Base-by-base conservation (phyloP, 1,140 invertebrate species). In the Drosophila arizonae region DNA sequence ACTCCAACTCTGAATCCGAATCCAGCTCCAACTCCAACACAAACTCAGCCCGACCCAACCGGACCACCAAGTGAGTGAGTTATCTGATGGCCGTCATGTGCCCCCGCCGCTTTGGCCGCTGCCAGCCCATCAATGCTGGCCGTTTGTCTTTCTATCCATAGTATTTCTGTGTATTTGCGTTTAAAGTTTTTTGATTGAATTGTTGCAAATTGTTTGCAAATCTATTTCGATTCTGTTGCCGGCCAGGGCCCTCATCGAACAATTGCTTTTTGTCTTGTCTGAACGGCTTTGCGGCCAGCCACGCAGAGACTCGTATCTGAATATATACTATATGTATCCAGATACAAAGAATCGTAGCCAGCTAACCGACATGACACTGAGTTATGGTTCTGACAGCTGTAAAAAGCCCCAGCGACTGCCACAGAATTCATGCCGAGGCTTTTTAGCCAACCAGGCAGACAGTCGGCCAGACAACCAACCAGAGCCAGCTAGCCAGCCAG, bases 181-280 rank as follows among this genome's bases (percentile, higher is more conserved):
- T 88, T 88, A 88, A 88, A 88, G 84, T 88, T 88, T 87, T 88
- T 88, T 88, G 84, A 88, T 88, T 88, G 84, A 88, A 88, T 88
- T 88, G 84, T 88, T 88, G 84, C 84, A 88, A 88, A 88, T 88
- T 88, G 84, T 88, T 88, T 88, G 84, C 84, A 88, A 88, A 88
- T 88, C 84, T 88, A 88, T 88, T 88, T 88, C 74, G 69, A 61
- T 74, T 72, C 79, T 56, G 48, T 71, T 54, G 54, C 73, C 33
- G 50, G 56, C 28, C 43, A 72, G 66, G 71, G 64, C 64, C 60
- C 62, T 68, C 66, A 66, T 86, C 86, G 79, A 85, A 88, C 84
- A 88, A 88, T 88, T 88, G 84, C 64, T 88, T 88, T 88, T 88
- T 88, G 84, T 88, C 84, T 88, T 88, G 75, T 67, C 76, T 77